Percentiles rank a stretch among this genome's conserved stretches.
phyloP scores from a whole-genome alignment of 1,140 invertebrate species.

The Ectropis grisescens region DNA sequence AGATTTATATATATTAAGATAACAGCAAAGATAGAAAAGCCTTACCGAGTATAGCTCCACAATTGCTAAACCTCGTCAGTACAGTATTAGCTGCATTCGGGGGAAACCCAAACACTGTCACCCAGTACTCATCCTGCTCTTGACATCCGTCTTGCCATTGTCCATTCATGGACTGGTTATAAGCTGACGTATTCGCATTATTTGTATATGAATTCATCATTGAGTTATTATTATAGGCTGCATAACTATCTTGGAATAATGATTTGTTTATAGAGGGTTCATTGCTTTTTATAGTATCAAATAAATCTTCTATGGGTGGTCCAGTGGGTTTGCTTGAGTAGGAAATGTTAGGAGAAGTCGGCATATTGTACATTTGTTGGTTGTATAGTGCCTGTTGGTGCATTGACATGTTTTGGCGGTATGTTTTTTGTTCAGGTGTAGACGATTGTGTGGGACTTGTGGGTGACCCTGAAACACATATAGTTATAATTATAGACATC shows the following conservation, averaged over 20 bases:
- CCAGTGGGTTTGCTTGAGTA: slow-evolving; percentile 72
- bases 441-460: slow-evolving; percentile 57
- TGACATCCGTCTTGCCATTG: slow-evolving; percentile 66
- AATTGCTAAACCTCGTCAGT: slow-evolving; percentile 85
- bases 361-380: slow-evolving; percentile 54
- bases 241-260: slow-evolving; percentile 59
- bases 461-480: slow-evolving; percentile 50
- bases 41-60: slow-evolving; percentile 79
- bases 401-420: slow-evolving; percentile 47
- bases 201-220: slow-evolving; percentile 43
- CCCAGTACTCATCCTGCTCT: slow-evolving; percentile 79
- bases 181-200: slow-evolving; percentile 44
- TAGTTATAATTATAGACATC: too few relatives aligned
- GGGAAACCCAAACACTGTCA: slow-evolving; percentile 92
- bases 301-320: slow-evolving; percentile 77
- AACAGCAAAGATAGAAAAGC: too few relatives aligned
- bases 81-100: slow-evolving; percentile 83
- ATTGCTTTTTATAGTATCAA: slow-evolving; percentile 72
- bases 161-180: slow-evolving; percentile 37
- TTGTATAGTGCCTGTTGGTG: slow-evolving; percentile 56
- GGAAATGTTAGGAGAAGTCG: slow-evolving; percentile 57
- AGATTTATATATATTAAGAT: too few relatives aligned
- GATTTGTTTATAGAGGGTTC: slow-evolving; percentile 47
- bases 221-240: slow-evolving; percentile 52
- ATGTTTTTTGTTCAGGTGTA: slow-evolving; percentile 52